Evolutionary conservation across 2,888 invertebrate species (phyloP), one percentile per base, ranked within the genome.

Genomic region (Tachystola acroxantha): DNA sequence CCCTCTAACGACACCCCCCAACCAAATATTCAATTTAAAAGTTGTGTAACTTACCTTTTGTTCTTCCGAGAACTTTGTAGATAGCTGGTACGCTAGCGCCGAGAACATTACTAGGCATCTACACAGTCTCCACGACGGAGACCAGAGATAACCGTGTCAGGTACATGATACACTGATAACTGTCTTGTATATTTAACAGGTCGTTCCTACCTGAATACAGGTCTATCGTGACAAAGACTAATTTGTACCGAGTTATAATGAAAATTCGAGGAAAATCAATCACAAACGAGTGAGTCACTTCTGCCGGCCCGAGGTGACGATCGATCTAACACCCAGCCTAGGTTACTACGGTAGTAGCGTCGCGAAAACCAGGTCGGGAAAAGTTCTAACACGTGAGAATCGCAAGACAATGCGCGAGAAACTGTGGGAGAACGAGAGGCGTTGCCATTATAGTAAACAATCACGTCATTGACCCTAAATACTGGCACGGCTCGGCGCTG

Each of bases 391-490:
- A 69, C 81, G 81, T 81, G 84, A 78, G 82, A 85, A 76, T 66
- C 47, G 52, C 47, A 51, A 76, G 64, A 85, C 82, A 82, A 84
- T 81, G 63, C 74, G 66, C 71, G 73, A 67, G 81, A 84, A 82
- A 84, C 81, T 84, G 81, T 81, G 84, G 65, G 79, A 85, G 75
- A 72, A 58, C 59, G 59, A 72, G 79, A 88, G 88, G 88, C 88
- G 88, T 87, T 88, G 85, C 82, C 88, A 74, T 81, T 73, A 69
- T 84, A 76, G 80, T 86, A 86, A 86, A 87, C 86, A 86, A 82
- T 84, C 82, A 81, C 84, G 87, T 86, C 86, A 87, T 71, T 79
- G 66, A 71, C 73, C 70, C 68, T 63, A 65, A 64, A 70, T 63
- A 66, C 53, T 51, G 56, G 3, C 10, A 10, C 27, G 11, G 39